Percentiles rank a stretch among this genome's conserved stretches.
Evolutionary conservation across 2,797 vertebrate species (phyloP).

Genomic region (Pseudopleuronectes americanus): DNA sequence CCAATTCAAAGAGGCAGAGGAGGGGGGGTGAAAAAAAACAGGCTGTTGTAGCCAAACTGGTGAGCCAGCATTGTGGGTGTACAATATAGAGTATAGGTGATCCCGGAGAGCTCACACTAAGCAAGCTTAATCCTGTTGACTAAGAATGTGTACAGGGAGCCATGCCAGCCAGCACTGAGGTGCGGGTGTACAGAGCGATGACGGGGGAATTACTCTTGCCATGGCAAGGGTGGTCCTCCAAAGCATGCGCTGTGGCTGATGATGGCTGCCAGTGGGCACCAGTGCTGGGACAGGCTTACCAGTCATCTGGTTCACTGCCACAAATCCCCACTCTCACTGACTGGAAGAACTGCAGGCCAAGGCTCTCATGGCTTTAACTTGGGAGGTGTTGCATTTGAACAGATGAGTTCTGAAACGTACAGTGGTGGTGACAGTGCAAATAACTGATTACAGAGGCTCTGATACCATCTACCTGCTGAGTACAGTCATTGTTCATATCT

Average conservation of each 20-base stretch:
- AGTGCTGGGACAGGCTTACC: conserved; percentile 53
- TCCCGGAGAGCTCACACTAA: conserved; percentile 83
- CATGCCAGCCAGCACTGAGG: conserved; percentile 80
- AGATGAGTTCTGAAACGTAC: conserved; percentile 19
- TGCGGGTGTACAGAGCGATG: conserved; percentile 69
- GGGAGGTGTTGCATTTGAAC: conserved; percentile 27
- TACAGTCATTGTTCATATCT: no score
- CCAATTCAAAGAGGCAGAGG: conserved; percentile 53
- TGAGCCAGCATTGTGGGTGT: conserved; percentile 78
- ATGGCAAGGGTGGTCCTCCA: conserved; percentile 78
- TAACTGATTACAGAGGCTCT: neutral
- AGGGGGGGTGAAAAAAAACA: conserved; percentile 36
- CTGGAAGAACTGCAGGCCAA: conserved; percentile 38
- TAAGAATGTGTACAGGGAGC: conserved; percentile 84
- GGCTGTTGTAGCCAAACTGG: conserved; percentile 76
- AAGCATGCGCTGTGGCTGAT: conserved; percentile 48
- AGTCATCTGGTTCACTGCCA: conserved; percentile 52
- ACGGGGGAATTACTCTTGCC: conserved; percentile 78
- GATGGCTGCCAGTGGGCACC: conserved; percentile 72
- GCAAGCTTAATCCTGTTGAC: conserved; percentile 87
- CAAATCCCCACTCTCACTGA: conserved; percentile 56
- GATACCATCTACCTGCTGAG: no score
- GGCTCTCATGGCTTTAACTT: conserved; percentile 36
- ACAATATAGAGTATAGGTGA: conserved; percentile 84
- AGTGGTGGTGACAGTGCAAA: neutral